Percentiles rank a stretch among this genome's conserved stretches.
These are phyloP conservation scores for Philereme vetulata DNA, from an alignment of 2,888 invertebrate species.

Conservation along the genomic window DNA sequence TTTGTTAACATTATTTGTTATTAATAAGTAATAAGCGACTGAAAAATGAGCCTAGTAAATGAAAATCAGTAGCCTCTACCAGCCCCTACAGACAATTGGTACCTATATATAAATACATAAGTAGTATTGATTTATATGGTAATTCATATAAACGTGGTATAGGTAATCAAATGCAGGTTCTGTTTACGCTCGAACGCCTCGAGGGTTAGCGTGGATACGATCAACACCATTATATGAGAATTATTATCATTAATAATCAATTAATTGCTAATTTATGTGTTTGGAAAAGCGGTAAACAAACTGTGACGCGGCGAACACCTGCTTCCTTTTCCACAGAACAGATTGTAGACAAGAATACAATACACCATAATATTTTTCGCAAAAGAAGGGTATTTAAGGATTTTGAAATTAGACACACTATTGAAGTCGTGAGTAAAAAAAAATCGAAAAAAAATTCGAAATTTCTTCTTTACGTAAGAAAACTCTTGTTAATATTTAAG, in stretches of 20 bases:
- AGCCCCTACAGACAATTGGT: too few species aligned
- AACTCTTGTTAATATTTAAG: too few species aligned
- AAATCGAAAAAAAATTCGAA: too few species aligned
- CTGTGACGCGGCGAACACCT: slow-evolving; percentile 47
- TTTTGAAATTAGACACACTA: too few species aligned
- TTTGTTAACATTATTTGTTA: too few species aligned
- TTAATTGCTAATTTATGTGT: slow-evolving; percentile 62
- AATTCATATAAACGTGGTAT: background rate
- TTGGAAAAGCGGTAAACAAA: slow-evolving; percentile 51
- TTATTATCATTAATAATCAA: slow-evolving; percentile 54
- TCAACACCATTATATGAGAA: slow-evolving; percentile 20
- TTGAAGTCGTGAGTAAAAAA: background rate
- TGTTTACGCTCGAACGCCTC: slow-evolving; percentile 25
- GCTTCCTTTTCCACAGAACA: slow-evolving; percentile 31
- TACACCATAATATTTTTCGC: background rate
- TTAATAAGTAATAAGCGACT: too few species aligned
- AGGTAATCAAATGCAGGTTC: slow-evolving; percentile 16
- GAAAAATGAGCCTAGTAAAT: too few species aligned
- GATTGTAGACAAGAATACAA: slow-evolving; percentile 1
- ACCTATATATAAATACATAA: too few species aligned
- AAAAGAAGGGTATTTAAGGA: too few species aligned
- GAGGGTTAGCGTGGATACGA: slow-evolving; percentile 21
- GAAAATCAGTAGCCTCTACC: too few species aligned
- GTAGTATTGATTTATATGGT: too few species aligned
- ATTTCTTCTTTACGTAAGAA: too few species aligned